These are phyloP conservation scores for Phyllotreta striolata DNA, from an alignment of 2,888 invertebrate species.

Conservation along the genomic window DNA sequence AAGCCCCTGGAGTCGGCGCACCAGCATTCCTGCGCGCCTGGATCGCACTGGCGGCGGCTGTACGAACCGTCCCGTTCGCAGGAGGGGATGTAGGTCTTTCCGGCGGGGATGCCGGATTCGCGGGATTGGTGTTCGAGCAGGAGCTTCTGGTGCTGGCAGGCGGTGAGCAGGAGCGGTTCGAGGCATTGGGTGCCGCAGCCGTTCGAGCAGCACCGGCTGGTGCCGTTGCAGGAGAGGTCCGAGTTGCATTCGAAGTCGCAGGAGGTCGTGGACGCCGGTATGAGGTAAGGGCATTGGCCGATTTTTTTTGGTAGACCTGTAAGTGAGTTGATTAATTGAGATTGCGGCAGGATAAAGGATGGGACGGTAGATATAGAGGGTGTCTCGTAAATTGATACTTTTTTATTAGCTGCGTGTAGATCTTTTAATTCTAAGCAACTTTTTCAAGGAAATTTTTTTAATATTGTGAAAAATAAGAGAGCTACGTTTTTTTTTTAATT, in stretches of 20 bases:
- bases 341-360: no score
- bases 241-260: slow-evolving; percentile 82
- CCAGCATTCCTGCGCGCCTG: slow-evolving; percentile 77
- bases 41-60: slow-evolving; percentile 76
- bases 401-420: no score
- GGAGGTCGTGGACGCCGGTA: slow-evolving; percentile 71
- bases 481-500: no score
- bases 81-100: slow-evolving; percentile 76
- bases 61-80: slow-evolving; percentile 77
- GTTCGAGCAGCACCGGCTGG: slow-evolving; percentile 82
- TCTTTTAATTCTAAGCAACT: no score
- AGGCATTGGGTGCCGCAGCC: slow-evolving; percentile 88
- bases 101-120: slow-evolving; percentile 78
- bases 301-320: slow-evolving; percentile 69
- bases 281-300: slow-evolving; percentile 85
- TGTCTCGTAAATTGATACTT: no score
- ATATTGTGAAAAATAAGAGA: no score
- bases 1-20: slow-evolving; percentile 80
- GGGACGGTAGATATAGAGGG: no score
- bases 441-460: no score
- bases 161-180: slow-evolving; percentile 74
- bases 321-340: no score
- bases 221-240: slow-evolving; percentile 77
- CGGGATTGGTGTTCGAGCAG: slow-evolving; percentile 70
- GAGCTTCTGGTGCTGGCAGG: slow-evolving; percentile 70